A percentile compares a stretch with the other conserved stretches of the same genome.
These are phyloP conservation scores for Ctenoplectra terminalis DNA, from an alignment of 1,140 invertebrate species.

Conservation along the genomic window DNA sequence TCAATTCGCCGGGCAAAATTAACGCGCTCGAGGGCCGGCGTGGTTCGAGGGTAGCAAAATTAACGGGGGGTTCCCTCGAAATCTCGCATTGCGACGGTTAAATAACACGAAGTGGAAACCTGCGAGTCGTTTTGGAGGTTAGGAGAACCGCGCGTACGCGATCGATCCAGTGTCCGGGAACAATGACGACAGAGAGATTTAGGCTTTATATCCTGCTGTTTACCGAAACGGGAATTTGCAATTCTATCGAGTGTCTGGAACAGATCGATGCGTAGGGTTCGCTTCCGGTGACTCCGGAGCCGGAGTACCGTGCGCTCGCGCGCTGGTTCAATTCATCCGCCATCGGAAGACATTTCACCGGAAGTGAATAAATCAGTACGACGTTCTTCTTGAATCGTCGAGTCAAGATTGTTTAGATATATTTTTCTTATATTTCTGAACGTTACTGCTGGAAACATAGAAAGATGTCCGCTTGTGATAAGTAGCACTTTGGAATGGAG, in stretches of 20 bases:
- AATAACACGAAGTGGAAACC: neutral
- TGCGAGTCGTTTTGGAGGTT: neutral
- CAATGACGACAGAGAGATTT: neutral
- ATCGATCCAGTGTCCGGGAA: neutral
- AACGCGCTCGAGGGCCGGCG: conserved; percentile 43
- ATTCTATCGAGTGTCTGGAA: conserved; percentile 14
- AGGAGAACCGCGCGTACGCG: neutral
- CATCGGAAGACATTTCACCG: neutral
- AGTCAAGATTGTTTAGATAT: neutral
- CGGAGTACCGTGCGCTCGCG: neutral
- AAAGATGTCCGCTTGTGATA: neutral
- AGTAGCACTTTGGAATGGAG: neutral
- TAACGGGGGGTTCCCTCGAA: neutral
- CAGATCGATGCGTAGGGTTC: conserved; percentile 12
- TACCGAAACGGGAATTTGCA: neutral
- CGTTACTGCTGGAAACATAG: neutral
- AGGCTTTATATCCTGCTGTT: neutral
- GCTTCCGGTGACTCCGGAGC: neutral
- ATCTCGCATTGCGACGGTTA: neutral
- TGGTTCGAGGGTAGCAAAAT: neutral
- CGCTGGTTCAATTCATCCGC: neutral
- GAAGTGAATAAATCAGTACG: neutral
- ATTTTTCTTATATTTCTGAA: neutral
- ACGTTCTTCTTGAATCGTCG: neutral
- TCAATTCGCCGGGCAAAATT: conserved; percentile 67